A percentile compares a stretch with the other conserved stretches of the same genome.
Evolutionary conservation across 2,113 vertebrate genomes (phyloP).

Genomic region (Fukomys damarensis): DNA sequence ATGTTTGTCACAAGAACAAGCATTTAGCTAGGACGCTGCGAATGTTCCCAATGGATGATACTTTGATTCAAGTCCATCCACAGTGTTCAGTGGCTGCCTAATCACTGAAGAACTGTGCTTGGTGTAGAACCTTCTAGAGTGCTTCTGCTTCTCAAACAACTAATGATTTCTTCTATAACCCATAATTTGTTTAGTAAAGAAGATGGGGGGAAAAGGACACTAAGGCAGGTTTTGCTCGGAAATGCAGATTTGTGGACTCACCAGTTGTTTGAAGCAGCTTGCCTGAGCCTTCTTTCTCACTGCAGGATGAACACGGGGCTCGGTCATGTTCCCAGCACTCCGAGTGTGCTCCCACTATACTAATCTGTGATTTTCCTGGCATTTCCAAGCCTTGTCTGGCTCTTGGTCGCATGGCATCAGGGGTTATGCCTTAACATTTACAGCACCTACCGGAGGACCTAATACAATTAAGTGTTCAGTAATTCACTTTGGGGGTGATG

Average conservation of each 20-base stretch:
- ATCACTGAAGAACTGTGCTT: not conserved
- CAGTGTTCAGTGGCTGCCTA: not conserved
- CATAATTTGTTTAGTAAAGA: conserved; percentile 1
- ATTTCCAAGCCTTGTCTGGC: not conserved
- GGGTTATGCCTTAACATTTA: not conserved
- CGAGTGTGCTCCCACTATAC: not conserved
- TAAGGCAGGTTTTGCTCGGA: not conserved
- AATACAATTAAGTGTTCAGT: not conserved
- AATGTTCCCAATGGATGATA: not conserved
- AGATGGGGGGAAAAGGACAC: not conserved
- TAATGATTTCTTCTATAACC: conserved; percentile 6
- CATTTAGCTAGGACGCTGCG: conserved; percentile 21
- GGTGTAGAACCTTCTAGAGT: not conserved
- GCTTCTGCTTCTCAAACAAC: not conserved
- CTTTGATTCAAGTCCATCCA: conserved; percentile 29
- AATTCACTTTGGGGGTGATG: not conserved
- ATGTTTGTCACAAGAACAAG: conserved; percentile 42
- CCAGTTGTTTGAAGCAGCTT: not conserved
- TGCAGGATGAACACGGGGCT: not conserved
- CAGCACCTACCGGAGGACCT: not conserved
- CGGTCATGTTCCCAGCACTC: not conserved
- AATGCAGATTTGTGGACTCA: not conserved
- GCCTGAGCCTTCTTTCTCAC: not conserved
- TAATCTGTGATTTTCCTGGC: not conserved
- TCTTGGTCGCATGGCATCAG: not conserved